A percentile compares a stretch with the other conserved stretches of the same genome.
Conservation (phyloP, 2,797 vertebrate species). For the Falco peregrinus region DNA sequence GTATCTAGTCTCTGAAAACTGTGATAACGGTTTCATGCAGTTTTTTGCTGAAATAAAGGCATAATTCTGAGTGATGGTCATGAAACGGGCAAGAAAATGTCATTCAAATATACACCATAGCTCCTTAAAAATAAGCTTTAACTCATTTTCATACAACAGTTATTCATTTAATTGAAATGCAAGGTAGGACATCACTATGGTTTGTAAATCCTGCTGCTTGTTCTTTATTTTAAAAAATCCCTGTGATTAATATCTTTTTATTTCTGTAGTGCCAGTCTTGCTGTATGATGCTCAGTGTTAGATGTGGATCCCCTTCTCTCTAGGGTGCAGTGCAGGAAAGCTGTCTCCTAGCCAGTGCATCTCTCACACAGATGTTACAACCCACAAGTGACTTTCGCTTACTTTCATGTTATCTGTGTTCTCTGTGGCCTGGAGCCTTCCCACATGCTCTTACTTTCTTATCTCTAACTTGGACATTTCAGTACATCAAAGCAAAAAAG, state of each 20-base stretch:
- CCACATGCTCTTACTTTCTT: neutral
- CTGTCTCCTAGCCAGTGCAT: neutral
- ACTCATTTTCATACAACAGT: neutral
- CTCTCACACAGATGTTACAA: neutral
- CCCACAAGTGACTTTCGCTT: neutral
- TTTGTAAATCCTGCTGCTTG: neutral
- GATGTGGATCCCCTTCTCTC: neutral
- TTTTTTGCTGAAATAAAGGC: neutral
- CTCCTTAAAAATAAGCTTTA: neutral
- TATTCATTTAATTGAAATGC: neutral
- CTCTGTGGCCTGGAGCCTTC: neutral
- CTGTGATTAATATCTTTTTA: neutral
- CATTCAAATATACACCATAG: neutral
- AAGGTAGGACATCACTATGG: accelerated
- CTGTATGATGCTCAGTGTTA: neutral
- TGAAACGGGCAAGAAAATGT: neutral
- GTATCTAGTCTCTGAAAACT: neutral
- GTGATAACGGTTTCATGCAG: accelerated
- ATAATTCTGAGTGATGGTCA: neutral
- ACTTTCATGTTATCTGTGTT: slow-evolving; percentile 41
- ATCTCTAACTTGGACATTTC: slow-evolving; percentile 16
- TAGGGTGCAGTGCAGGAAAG: neutral
- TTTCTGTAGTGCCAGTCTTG: neutral
- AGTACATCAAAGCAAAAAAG: slow-evolving; percentile 23
- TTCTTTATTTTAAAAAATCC: neutral